These are phyloP conservation scores for Delichon dasypus DNA, from an alignment of 2,797 vertebrate species.

Conservation along the genomic window DNA sequence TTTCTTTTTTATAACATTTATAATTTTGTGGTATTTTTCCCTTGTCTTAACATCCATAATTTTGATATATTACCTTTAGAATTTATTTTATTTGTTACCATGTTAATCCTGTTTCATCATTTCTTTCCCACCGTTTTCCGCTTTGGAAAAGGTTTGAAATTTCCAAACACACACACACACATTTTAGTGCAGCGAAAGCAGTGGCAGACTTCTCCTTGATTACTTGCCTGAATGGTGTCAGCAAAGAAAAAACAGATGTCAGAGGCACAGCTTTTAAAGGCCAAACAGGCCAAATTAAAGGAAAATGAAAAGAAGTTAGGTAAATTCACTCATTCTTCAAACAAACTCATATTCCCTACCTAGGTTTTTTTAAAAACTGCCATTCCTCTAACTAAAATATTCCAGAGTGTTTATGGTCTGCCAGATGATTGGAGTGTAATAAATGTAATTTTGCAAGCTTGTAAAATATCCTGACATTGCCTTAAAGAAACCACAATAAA, in stretches of 20 bases:
- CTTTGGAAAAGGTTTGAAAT: not conserved
- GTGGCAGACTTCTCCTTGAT: constrained; percentile 58
- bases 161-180: not conserved
- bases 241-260: constrained; percentile 64
- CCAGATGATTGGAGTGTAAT: constrained; percentile 47
- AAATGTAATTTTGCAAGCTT: constrained; percentile 54
- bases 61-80: not conserved
- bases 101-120: not conserved
- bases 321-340: constrained; percentile 56
- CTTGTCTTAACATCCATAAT: not conserved
- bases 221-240: constrained; percentile 53
- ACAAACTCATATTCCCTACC: constrained; percentile 53
- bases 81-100: not conserved
- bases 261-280: constrained; percentile 48
- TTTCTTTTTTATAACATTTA: not conserved
- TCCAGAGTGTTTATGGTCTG: constrained; percentile 51
- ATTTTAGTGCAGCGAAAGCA: not conserved
- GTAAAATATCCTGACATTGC: constrained; percentile 28
- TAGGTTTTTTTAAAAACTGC: constrained; percentile 15
- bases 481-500: constrained; percentile 52
- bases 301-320: constrained; percentile 45
- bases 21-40: not conserved
- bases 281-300: constrained; percentile 43
- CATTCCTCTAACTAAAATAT: constrained; percentile 39
- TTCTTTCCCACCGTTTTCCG: constrained; percentile 24